Evolutionary conservation across 2,888 invertebrate genomes (phyloP), one percentile per base, ranked within the genome.

Genomic region (Apodemia duryi): DNA sequence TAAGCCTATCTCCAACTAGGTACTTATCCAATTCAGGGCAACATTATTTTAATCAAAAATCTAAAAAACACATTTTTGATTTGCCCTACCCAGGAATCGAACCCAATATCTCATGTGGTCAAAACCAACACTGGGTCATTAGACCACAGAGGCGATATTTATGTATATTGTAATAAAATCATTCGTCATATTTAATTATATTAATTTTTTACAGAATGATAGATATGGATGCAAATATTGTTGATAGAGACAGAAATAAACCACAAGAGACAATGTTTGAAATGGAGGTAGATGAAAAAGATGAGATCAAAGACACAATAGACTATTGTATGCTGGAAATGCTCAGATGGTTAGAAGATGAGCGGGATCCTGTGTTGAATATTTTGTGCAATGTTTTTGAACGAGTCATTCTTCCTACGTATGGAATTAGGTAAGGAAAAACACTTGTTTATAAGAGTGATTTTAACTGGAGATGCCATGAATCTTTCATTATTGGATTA

Each of bases 261-360:
- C 65, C 71, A 0, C 84, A 85, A 62, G 89, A 91, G 38, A 88
- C 88, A 0, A 85, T 94, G 62, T 93, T 93, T 75, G 89, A 92
- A 69, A 94, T 94, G 86, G 95, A 95, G 57, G 79, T 88, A 0
- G 91, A 89, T 1, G 85, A 89, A 2, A 84, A 87, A 51, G 88
- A 90, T 49, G 93, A 93, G 11, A 88, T 91, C 2, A 79, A 83
- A 0, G 83, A 89, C 2, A 83, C 88, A 1, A 84, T 98, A 43
- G 98, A 98, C 84, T 89, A 95, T 65, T 95, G 97, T 75, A 94
- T 98, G 94, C 85, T 94, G 65, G 94, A 95, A 76, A 78, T 97
- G 67, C 93, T 97, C 60, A 87, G 91, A 66, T 97, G 95, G 89
- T 84, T 97, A 61, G 88, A 95, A 65, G 85, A 93, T 11, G 93